phyloP scores from a whole-genome alignment of 2,797 vertebrate species.

The Sebastes minor region DNA sequence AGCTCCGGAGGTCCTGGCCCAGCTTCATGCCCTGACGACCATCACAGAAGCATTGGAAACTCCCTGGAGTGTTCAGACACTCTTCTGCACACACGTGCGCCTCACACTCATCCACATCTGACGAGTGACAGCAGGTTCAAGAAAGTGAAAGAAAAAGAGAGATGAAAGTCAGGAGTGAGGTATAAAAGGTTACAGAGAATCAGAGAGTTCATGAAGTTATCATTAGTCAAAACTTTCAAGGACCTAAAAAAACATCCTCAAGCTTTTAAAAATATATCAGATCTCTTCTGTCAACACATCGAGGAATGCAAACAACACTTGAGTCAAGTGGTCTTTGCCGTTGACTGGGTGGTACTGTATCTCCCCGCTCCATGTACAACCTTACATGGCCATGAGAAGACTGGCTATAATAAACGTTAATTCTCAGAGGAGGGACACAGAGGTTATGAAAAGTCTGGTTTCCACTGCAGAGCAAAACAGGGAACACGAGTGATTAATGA shows the following conservation, averaged over 20 bases:
- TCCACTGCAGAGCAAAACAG: slow-evolving; percentile 27
- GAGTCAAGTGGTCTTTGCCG: slow-evolving; percentile 47
- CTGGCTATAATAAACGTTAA: slow-evolving; percentile 35
- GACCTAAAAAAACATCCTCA: slow-evolving; percentile 25
- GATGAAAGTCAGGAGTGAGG: neutral
- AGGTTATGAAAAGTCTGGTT: slow-evolving; percentile 67
- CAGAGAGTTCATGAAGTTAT: neutral
- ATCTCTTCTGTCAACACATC: slow-evolving; percentile 28
- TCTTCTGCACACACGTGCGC: slow-evolving; percentile 87
- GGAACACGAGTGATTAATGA: slow-evolving; percentile 21
- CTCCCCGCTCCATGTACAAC: slow-evolving; percentile 27
- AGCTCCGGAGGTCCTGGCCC: slow-evolving; percentile 87
- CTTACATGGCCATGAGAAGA: slow-evolving; percentile 71
- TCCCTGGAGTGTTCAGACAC: slow-evolving; percentile 91
- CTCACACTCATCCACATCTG: slow-evolving; percentile 94
- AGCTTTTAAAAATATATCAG: neutral
- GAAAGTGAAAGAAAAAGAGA: slow-evolving; percentile 5
- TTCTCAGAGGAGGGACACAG: slow-evolving; percentile 47
- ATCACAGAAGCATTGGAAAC: slow-evolving; percentile 94
- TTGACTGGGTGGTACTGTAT: slow-evolving; percentile 9
- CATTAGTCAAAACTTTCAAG: slow-evolving; percentile 1
- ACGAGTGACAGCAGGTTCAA: neutral
- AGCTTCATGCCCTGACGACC: slow-evolving; percentile 92
- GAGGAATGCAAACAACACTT: slow-evolving; percentile 69
- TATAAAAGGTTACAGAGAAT: slow-evolving; percentile 22